Evolutionary conservation across 1,140 invertebrate genomes (phyloP).

Genomic region (Platorchestia sp.): DNA sequence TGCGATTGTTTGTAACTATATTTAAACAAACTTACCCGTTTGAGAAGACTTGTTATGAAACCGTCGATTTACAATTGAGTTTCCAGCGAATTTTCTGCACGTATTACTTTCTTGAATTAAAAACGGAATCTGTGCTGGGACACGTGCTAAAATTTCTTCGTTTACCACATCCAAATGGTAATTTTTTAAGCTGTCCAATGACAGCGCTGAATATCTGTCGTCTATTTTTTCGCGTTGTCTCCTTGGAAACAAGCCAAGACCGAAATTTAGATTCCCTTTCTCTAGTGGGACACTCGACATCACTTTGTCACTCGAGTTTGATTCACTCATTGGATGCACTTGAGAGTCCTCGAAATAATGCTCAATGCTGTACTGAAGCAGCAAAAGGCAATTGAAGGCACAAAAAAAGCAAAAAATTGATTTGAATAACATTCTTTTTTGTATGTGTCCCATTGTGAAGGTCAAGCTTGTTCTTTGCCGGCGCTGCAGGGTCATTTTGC

Average conservation of each 20-base stretch:
- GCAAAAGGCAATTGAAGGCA: background rate
- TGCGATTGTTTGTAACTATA: no score
- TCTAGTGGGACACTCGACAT: background rate
- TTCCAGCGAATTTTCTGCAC: background rate
- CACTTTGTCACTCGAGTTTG: background rate
- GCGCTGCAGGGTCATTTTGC: background rate
- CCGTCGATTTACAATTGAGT: background rate
- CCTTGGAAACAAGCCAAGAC: background rate
- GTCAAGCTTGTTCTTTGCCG: background rate
- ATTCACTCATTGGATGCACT: background rate
- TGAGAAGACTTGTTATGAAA: no score
- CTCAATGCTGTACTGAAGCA: background rate
- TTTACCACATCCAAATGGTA: background rate
- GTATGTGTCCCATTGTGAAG: background rate
- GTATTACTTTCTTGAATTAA: conserved; percentile 12
- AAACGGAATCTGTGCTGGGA: background rate
- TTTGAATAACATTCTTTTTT: background rate
- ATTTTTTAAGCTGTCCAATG: background rate
- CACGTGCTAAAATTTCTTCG: background rate
- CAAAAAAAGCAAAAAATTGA: background rate
- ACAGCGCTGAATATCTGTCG: background rate
- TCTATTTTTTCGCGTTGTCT: background rate
- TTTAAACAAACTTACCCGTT: no score
- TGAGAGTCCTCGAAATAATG: background rate
- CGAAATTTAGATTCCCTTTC: background rate